A percentile compares a stretch with the other conserved stretches of the same genome.
phyloP scores from a whole-genome alignment of 1,140 invertebrate genomes.

The Trachymyrmex cornetzi region DNA sequence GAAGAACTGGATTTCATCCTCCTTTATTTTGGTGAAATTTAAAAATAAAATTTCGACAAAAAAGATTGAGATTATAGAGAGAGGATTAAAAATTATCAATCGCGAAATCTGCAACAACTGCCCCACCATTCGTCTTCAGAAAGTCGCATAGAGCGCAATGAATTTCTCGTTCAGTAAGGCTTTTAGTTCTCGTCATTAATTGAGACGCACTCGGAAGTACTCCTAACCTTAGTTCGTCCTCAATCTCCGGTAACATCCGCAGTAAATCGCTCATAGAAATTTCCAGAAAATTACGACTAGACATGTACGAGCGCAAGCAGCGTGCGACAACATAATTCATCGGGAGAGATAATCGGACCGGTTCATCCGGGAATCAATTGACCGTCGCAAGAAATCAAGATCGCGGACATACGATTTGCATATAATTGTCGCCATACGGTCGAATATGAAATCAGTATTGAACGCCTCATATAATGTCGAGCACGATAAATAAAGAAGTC shows the following conservation, averaged over 20 bases:
- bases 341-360: constrained; percentile 50
- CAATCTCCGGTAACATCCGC: constrained; percentile 30
- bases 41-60: no score
- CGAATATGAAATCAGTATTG: neutral
- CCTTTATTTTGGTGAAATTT: no score
- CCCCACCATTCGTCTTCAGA: neutral
- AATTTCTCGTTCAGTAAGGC: constrained; percentile 8
- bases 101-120: neutral
- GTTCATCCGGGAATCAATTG: constrained; percentile 70
- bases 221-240: neutral
- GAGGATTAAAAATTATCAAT: constrained; percentile 7
- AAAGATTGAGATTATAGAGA: no score
- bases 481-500: no score
- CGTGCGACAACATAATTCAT: constrained; percentile 26
- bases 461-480: neutral
- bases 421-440: constrained; percentile 39
- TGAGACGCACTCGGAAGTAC: constrained; percentile 40
- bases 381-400: constrained; percentile 68
- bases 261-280: constrained; percentile 8
- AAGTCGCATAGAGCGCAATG: neutral
- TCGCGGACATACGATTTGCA: constrained; percentile 51
- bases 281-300: constrained; percentile 18
- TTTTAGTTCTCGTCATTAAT: constrained; percentile 49
- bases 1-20: no score
- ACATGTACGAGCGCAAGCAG: neutral